Percentiles rank a stretch among this genome's conserved stretches.
These are phyloP conservation scores for Abramis brama DNA, from an alignment of 2,113 vertebrate species.

Conservation along the genomic window DNA sequence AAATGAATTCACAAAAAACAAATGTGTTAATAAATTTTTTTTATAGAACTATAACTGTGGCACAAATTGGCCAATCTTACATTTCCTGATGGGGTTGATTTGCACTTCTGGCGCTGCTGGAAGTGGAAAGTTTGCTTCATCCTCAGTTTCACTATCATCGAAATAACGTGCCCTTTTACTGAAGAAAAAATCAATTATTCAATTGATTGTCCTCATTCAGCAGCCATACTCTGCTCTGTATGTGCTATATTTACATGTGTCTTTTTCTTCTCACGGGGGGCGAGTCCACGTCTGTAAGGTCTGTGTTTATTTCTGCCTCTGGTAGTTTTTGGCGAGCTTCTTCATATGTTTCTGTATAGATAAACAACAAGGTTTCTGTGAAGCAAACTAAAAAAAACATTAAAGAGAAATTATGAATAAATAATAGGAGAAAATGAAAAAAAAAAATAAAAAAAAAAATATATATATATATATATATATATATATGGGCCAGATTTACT, in stretches of 20 bases:
- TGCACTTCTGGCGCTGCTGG: not conserved
- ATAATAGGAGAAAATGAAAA: not conserved
- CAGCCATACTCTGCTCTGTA: conserved; percentile 7
- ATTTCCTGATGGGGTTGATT: not conserved
- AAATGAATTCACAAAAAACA: not conserved
- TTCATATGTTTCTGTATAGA: not conserved
- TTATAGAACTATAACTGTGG: not conserved
- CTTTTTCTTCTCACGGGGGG: not conserved
- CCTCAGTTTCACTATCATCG: not conserved
- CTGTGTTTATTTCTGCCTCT: conserved; percentile 10
- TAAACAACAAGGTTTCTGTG: not conserved
- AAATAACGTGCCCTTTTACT: not conserved
- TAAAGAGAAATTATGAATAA: not conserved
- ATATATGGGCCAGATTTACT: no score
- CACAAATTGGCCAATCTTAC: conserved; percentile 3
- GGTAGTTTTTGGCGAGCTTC: not conserved
- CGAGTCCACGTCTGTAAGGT: conserved; percentile 2
- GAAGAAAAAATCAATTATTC: not conserved
- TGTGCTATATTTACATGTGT: not conserved
- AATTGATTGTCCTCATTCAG: not conserved
- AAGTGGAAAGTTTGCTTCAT: not conserved
- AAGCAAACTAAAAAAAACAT: not conserved
- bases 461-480: no score
- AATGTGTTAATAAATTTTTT: not conserved
- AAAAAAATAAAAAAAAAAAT: no score